Evolutionary conservation across 2,888 invertebrate species (phyloP).

Genomic region (Autographa gamma): DNA sequence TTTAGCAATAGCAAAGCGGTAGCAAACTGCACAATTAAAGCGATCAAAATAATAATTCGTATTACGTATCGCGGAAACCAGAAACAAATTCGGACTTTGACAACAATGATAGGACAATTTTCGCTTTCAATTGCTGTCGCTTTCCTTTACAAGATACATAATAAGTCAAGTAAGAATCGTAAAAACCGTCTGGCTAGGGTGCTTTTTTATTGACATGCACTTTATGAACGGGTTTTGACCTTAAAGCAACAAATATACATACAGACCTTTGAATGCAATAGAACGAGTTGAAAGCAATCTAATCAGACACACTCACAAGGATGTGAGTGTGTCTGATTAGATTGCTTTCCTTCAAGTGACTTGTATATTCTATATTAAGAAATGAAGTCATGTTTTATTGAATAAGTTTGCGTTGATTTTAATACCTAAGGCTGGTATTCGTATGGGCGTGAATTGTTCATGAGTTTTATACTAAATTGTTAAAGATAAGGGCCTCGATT

Average conservation of each 20-base stretch:
- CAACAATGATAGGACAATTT: no score
- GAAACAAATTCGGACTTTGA: no score
- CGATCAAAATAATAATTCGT: no score
- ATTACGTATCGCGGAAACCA: no score
- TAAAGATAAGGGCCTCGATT: background rate
- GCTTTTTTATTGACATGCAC: conserved; percentile 79
- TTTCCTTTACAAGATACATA: no score
- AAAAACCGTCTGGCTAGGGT: conserved; percentile 74
- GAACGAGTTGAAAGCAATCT: no score
- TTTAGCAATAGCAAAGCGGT: no score
- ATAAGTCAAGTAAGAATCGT: conserved; percentile 68
- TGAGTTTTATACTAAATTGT: background rate
- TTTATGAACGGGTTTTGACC: conserved; percentile 75
- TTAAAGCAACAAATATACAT: conserved; percentile 70
- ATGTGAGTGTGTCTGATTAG: conserved; percentile 35
- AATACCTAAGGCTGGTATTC: background rate
- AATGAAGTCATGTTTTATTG: conserved; percentile 34
- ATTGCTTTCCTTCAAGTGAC: conserved; percentile 18
- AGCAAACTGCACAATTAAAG: no score
- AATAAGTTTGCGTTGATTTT: background rate
- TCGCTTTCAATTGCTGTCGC: no score
- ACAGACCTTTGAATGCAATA: conserved; percentile 46
- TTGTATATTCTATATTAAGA: conserved; percentile 36
- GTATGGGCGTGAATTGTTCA: background rate
- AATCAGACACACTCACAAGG: no score